phyloP scores from a whole-genome alignment of 2,888 invertebrate species.

The Zelleria hepariella region DNA sequence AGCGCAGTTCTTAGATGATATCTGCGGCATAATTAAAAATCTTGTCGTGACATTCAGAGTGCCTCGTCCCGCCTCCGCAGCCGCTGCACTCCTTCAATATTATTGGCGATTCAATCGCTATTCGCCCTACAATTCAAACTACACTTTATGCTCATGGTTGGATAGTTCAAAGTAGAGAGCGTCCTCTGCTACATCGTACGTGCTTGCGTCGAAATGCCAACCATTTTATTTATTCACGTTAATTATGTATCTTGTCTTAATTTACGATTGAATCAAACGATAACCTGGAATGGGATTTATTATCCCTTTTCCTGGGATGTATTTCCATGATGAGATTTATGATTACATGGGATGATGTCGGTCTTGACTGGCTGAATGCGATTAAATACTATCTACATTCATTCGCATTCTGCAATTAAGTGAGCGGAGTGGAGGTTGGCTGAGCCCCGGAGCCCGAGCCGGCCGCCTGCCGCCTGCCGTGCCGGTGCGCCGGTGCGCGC shows the following conservation, averaged over 20 bases:
- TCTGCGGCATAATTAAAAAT: conserved; percentile 70
- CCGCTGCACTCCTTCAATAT: conserved; percentile 68
- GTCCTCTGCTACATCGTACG: conserved; percentile 58
- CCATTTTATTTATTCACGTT: conserved; percentile 73
- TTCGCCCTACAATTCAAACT: conserved; percentile 68
- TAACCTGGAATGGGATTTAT: conserved; percentile 69
- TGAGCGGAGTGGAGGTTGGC: conserved; percentile 34
- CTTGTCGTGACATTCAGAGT: conserved; percentile 71
- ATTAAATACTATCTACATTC: conserved; percentile 64
- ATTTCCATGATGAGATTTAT: conserved; percentile 70
- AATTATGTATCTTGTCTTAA: conserved; percentile 74
- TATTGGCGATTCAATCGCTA: conserved; percentile 71
- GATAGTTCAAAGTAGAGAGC: conserved; percentile 66
- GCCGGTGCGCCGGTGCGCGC: conserved; percentile 13
- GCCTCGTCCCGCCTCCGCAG: conserved; percentile 36
- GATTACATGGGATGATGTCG: conserved; percentile 55
- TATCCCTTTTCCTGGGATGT: conserved; percentile 56
- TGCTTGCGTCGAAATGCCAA: conserved; percentile 72
- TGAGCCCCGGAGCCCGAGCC: conserved; percentile 22
- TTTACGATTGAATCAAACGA: conserved; percentile 73
- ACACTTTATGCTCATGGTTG: conserved; percentile 64
- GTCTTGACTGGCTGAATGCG: conserved; percentile 34
- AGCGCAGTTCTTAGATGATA: conserved; percentile 65
- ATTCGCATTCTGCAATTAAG: conserved; percentile 66
- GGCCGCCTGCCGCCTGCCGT: conserved; percentile 9